Conservation (phyloP, 2,888 invertebrate genomes). For the Epistrophe grossulariae region DNA sequence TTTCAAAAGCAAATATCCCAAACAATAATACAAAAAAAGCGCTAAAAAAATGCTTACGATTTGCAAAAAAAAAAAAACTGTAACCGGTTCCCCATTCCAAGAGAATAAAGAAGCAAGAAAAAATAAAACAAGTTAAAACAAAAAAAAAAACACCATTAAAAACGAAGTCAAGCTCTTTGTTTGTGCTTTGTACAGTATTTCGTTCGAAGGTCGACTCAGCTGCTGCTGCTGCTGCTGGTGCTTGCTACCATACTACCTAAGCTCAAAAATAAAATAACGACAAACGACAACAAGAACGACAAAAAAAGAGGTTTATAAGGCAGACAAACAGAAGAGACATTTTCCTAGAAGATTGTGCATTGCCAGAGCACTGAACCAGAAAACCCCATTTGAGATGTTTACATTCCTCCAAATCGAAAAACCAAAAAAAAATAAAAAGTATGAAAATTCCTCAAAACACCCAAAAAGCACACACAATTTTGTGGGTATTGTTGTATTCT, state of each 20-base stretch:
- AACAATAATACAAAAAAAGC: conserved; percentile 16
- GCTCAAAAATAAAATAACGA: conserved; percentile 24
- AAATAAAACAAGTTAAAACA: conserved; percentile 56
- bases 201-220: conserved; percentile 67
- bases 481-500: conserved; percentile 17
- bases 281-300: conserved; percentile 7
- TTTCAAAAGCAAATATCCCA: conserved; percentile 16
- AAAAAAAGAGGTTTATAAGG: conserved; percentile 24
- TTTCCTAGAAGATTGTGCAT: conserved; percentile 53
- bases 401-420: conserved; percentile 55
- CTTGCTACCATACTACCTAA: conserved; percentile 3
- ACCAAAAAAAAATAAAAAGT: conserved; percentile 15
- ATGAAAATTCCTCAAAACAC: conserved; percentile 42
- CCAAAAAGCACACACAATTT: conserved; percentile 48
- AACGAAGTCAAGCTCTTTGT: conserved; percentile 61
- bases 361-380: conserved; percentile 67
- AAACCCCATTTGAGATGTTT: conserved; percentile 71
- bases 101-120: conserved; percentile 26
- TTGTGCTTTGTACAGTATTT: conserved; percentile 29
- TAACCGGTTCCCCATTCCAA: conserved; percentile 70
- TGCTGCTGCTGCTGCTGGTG: conserved; percentile 20
- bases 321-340: conserved; percentile 55
- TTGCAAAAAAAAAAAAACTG: conserved; percentile 37
- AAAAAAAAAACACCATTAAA: conserved; percentile 57
- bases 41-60: conserved; percentile 56